Base-by-base conservation (phyloP, 1,140 invertebrate genomes). In the Octopus sinensis region DNA sequence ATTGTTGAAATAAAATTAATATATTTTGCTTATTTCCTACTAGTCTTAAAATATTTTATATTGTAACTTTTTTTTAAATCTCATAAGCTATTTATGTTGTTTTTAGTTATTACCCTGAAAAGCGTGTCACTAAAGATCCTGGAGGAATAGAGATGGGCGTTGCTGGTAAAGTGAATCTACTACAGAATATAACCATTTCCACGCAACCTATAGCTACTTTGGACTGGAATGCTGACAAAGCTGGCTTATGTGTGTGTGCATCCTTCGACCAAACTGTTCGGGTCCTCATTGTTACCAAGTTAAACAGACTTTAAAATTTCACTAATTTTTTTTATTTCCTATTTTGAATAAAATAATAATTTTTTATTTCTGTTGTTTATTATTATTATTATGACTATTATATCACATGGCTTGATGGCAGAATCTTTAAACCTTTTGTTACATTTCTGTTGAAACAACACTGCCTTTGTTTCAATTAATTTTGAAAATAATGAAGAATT, bases 231-330 rank as follows among this genome's bases (percentile, higher is more conserved):
- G 92, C 93, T 3, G 96, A 98, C 88, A 97, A 98, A 90, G 89
- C 93, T 54, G 97, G 97, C 13, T 91, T 98, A 0, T 95, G 94
- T 62, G 94, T 97, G 4, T 96, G 95, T 87, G 95, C 95, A 4
- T 93, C 96, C 0, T 98, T 98, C 89, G 97, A 99, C 92, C 97
- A 99, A 90, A 94, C 93, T 81, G 88, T 98, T n/a, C 92, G 96
- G 43, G 93, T 98, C 6, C 88, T 98, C 62, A 94, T 98, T 78
- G 94, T 95, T 12, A 98, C 97, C 4, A 97, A 97, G 91, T 91
- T 99, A 0, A 96, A 97, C 91, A 91, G 83, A 54, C 73, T 88
- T 5, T 88, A 82, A 89, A 56, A 5, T 43, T 6, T 7, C 13
- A 9, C 76, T 23, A 78, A 76, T 76, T 76, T 10, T 10, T 17